A percentile compares a stretch with the other conserved stretches of the same genome.
phyloP scores from a whole-genome alignment of 2,113 vertebrate species.

The Nyctibius bracteatus region DNA sequence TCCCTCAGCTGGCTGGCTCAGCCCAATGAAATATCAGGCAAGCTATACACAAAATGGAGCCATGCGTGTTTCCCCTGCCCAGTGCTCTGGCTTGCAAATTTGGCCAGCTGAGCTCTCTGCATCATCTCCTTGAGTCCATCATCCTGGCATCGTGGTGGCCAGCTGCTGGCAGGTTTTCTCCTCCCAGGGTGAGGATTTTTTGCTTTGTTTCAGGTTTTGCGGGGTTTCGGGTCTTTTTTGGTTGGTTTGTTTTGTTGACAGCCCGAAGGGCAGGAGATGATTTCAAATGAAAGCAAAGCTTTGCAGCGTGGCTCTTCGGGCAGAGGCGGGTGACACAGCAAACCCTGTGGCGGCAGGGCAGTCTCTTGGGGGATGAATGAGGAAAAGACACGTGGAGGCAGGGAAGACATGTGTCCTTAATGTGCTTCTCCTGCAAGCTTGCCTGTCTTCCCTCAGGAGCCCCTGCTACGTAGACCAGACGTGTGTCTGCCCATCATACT shows the following conservation, averaged over 20 bases:
- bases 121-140: background rate
- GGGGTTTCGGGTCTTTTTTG: background rate
- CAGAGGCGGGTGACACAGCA: background rate
- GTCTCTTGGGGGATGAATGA: background rate
- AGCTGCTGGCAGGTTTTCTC: background rate
- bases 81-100: background rate
- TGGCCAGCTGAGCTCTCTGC: background rate
- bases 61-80: background rate
- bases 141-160: rapidly evolving
- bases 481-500: rapidly evolving
- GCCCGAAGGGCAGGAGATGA: background rate
- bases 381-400: background rate
- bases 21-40: background rate
- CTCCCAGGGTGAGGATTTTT: background rate
- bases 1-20: background rate
- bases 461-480: rapidly evolving
- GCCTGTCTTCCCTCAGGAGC: background rate
- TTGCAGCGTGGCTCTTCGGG: background rate
- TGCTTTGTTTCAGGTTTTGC: background rate
- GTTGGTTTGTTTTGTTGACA: background rate
- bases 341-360: background rate
- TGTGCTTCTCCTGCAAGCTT: background rate
- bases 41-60: background rate
- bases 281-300: background rate
- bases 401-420: background rate